These are phyloP conservation scores for Cephus nigrinus DNA, from an alignment of 2,888 invertebrate species.

Conservation along the genomic window DNA sequence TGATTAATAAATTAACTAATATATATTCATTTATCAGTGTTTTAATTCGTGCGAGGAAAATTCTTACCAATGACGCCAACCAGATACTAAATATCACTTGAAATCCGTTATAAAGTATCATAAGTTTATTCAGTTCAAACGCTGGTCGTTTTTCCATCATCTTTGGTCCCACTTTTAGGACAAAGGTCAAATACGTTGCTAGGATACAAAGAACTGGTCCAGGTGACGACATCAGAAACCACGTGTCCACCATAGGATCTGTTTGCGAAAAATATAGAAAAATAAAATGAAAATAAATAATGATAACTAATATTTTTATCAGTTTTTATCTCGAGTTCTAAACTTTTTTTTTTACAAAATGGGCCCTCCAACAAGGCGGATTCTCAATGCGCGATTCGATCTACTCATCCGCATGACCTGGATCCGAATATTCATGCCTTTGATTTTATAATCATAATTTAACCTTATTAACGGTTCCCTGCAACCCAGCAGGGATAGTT, in stretches of 20 bases:
- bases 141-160: conserved; percentile 81
- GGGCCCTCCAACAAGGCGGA: neutral
- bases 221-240: conserved; percentile 83
- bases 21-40: neutral
- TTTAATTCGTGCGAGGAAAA: neutral
- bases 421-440: neutral
- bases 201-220: conserved; percentile 76
- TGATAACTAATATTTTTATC: neutral
- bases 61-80: conserved; percentile 71
- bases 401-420: neutral
- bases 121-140: conserved; percentile 77
- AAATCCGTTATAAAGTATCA: conserved; percentile 86
- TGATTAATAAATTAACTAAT: neutral
- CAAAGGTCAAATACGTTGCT: conserved; percentile 77
- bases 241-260: conserved; percentile 82
- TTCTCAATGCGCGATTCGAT: neutral
- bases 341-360: neutral
- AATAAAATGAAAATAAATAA: neutral
- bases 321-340: neutral
- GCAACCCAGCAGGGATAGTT: neutral
- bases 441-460: neutral
- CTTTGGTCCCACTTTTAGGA: conserved; percentile 79
- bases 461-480: neutral
- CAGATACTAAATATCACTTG: conserved; percentile 88
- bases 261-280: conserved; percentile 23